Base-by-base conservation (phyloP, 2,888 invertebrate genomes). In the Noctua janthina region DNA sequence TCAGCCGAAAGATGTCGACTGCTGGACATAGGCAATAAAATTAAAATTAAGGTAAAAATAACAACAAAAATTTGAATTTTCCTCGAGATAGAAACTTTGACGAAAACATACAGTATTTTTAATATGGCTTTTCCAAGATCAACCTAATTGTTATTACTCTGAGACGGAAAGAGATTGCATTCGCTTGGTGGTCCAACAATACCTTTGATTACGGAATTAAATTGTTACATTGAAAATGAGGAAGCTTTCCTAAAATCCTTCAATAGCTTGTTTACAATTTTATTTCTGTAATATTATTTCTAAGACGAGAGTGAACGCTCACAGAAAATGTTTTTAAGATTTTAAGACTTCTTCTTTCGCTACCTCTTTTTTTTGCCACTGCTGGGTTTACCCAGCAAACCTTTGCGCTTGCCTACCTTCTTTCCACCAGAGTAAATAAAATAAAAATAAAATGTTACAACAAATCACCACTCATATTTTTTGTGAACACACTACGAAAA, bases 91-190 rank as follows among this genome's bases (percentile, higher is more conserved):
- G 20, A 54, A 54, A 54, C 20, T 8, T 23, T 23, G 23, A 8
- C 23, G 23, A n/a, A n/a, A 72, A 66, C 11, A 62, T 73, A 7
- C 49, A 1, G 73, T 74, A 51, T 46, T 67, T 75, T 51, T 46
- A 8, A 70, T 29, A 46, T 46, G 6, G 4, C 0, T 13, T 8
- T 46, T 20, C 8, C 20, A 6, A 59, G 17, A 51, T 74, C 20
- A 29, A 74, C 43, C 3, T 74, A 4, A 3, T 11, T 23, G 23
- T 6, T 11, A 51, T 74, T 77, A 62, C 20, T 29, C 7, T 77
- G 17, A 39, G 39, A 17, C 17, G 29, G 4, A 4, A 72, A 35
- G 35, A 64, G 17, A 78, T 76, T 76, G 3, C 11, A 35, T 49
- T 35, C 17, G 35, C 4, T n/a, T 51, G n/a, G 43, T 77, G 66